Conservation (phyloP, 2,888 invertebrate genomes). For the Orchesellides sinensis region DNA sequence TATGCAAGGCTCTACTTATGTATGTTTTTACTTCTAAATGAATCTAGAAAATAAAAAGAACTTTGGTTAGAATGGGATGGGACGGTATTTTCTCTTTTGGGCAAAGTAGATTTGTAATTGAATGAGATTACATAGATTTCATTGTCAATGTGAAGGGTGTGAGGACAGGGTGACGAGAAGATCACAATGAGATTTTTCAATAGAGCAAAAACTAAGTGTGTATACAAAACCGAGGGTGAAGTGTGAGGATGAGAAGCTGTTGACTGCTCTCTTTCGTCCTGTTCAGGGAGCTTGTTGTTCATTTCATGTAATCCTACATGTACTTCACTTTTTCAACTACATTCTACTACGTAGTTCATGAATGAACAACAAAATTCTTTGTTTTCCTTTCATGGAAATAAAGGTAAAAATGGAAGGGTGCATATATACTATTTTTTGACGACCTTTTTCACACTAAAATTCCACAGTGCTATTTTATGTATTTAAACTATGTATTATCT, state of each 20-base stretch:
- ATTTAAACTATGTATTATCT: too few species aligned
- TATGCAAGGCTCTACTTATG: too few species aligned
- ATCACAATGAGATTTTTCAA: slow-evolving; percentile 2
- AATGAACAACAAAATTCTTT: slow-evolving; percentile 1
- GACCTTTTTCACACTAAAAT: too few species aligned
- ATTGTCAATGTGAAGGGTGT: slow-evolving; percentile 58
- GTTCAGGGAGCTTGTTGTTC: background rate
- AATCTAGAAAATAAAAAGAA: background rate
- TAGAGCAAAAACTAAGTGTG: background rate
- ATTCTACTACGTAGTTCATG: background rate
- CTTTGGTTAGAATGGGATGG: background rate
- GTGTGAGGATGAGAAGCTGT: slow-evolving; percentile 30
- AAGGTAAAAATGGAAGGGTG: slow-evolving; percentile 23
- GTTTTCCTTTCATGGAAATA: background rate
- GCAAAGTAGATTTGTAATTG: background rate
- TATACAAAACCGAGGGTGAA: too few species aligned
- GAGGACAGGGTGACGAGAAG: background rate
- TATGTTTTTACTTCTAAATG: too few species aligned
- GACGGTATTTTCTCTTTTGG: slow-evolving; percentile 5
- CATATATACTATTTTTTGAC: background rate
- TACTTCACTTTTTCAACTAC: background rate
- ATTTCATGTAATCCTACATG: slow-evolving; percentile 7
- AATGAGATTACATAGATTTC: slow-evolving; percentile 52
- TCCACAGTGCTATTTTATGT: too few species aligned
- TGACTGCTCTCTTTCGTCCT: slow-evolving; percentile 55